These are phyloP conservation scores for Idaea biselata DNA, from an alignment of 2,888 invertebrate genomes.

Conservation along the genomic window DNA sequence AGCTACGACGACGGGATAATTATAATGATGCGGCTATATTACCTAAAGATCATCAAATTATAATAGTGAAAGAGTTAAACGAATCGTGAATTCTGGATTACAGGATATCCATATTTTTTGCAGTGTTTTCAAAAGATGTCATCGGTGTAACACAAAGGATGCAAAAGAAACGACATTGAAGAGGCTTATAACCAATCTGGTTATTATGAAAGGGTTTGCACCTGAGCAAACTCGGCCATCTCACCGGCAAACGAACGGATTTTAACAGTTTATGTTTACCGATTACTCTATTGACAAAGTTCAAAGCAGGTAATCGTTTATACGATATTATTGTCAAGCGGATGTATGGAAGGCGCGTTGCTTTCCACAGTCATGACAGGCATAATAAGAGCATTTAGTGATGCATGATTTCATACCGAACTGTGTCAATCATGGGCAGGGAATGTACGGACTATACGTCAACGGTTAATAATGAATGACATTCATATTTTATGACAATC, in stretches of 20 bases:
- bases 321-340: conserved; percentile 50
- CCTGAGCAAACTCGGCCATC: conserved; percentile 68
- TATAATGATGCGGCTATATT: no score
- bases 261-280: conserved; percentile 77
- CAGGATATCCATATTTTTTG: conserved; percentile 21
- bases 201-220: conserved; percentile 53
- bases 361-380: conserved; percentile 32
- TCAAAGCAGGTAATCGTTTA: conserved; percentile 70
- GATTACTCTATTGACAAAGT: conserved; percentile 71
- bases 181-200: conserved; percentile 50
- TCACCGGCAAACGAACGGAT: conserved; percentile 67
- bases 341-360: conserved; percentile 40
- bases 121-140: conserved; percentile 39
- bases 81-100: neutral
- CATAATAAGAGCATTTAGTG: conserved; percentile 30
- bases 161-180: conserved; percentile 46
- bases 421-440: conserved; percentile 2
- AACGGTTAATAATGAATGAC: neutral
- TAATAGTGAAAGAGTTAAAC: neutral
- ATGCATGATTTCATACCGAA: conserved; percentile 16
- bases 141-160: conserved; percentile 31
- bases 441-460: neutral
- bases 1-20: no score
- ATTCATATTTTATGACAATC: neutral
- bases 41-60: neutral